These are phyloP conservation scores for Lophura nycthemera DNA, from an alignment of 2,113 vertebrate genomes.

Conservation along the genomic window DNA sequence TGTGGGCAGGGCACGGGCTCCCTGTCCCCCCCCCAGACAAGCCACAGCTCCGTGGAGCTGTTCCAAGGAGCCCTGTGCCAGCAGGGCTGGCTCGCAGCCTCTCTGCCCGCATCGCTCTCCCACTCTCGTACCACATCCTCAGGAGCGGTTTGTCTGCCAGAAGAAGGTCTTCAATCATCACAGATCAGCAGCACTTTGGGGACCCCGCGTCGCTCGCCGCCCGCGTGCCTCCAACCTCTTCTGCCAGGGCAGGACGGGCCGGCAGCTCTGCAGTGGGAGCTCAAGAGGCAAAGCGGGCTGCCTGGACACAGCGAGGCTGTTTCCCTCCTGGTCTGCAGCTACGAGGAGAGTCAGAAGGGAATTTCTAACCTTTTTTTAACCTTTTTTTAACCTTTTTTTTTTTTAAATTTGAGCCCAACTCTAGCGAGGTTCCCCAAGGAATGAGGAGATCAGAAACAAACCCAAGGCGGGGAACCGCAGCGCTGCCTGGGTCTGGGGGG, in stretches of 20 bases:
- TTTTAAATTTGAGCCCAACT: neutral
- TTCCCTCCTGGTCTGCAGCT: neutral
- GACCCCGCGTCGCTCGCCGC: accelerated
- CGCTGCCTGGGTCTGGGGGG: accelerated
- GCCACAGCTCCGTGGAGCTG: neutral
- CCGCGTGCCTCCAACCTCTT: neutral
- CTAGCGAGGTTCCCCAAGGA: neutral
- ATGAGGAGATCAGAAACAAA: neutral
- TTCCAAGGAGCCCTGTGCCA: neutral
- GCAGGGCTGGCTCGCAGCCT: neutral
- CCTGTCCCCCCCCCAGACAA: neutral
- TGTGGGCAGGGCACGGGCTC: neutral
- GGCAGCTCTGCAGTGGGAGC: neutral
- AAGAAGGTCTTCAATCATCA: neutral
- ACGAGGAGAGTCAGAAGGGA: neutral
- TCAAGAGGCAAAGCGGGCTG: neutral
- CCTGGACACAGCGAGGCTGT: neutral
- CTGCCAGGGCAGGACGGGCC: neutral
- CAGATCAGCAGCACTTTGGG: neutral
- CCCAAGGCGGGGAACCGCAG: accelerated
- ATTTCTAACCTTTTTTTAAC: neutral
- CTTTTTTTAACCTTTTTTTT: neutral
- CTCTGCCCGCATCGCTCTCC: neutral
- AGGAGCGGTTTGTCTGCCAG: neutral
- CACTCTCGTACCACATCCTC: accelerated